Evolutionary conservation across 2,797 vertebrate genomes (phyloP).

Genomic region (Orestias chungarensis): DNA sequence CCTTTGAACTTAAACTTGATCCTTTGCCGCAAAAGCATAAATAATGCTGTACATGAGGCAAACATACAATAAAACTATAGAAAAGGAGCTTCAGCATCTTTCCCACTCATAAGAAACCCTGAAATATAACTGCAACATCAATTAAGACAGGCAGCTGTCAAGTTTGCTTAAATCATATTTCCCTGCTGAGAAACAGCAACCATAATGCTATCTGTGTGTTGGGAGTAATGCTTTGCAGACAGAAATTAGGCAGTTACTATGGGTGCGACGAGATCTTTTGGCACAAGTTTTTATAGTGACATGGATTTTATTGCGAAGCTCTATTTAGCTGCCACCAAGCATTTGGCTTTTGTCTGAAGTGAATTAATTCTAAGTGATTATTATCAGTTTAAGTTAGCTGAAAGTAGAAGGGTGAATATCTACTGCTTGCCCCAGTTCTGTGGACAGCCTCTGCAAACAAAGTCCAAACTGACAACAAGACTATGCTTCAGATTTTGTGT

Average conservation of each 20-base stretch:
- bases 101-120: not conserved
- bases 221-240: not conserved
- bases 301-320: not conserved
- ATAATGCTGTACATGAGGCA: not conserved
- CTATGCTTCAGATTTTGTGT: not conserved
- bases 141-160: not conserved
- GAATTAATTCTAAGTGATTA: not conserved
- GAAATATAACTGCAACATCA: not conserved
- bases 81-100: not conserved
- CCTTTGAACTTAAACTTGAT: too few relatives aligned
- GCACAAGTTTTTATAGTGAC: not conserved
- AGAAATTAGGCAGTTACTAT: conserved; percentile 3
- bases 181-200: not conserved
- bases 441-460: not conserved
- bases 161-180: not conserved
- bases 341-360: not conserved
- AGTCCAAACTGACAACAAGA: not conserved
- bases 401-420: not conserved
- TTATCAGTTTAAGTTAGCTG: not conserved
- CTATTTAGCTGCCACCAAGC: not conserved
- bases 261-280: not conserved
- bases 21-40: not conserved
- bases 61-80: not conserved
- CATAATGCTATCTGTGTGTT: not conserved
- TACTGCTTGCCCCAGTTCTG: not conserved